These are phyloP conservation scores for Brenthis ino DNA, from an alignment of 2,888 invertebrate genomes.

Conservation along the genomic window DNA sequence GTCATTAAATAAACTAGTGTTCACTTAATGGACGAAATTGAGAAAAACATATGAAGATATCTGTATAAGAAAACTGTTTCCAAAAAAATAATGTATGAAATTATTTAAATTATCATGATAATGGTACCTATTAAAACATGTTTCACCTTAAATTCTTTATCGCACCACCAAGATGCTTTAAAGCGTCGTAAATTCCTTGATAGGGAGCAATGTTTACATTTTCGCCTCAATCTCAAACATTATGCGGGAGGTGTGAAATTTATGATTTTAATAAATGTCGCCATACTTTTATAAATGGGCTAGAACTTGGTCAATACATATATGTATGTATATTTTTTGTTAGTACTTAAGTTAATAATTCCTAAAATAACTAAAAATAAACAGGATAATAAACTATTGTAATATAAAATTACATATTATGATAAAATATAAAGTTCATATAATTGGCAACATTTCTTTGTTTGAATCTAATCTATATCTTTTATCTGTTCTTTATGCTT, in stretches of 20 bases:
- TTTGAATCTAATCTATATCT: conserved; percentile 15
- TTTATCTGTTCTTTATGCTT: conserved; percentile 12
- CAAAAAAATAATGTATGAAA: background rate
- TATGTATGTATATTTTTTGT: background rate
- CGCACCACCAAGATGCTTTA: conserved; percentile 42
- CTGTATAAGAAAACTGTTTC: too few species aligned
- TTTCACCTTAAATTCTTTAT: conserved; percentile 43
- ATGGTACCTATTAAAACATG: conserved; percentile 12
- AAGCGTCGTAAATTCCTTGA: conserved; percentile 56
- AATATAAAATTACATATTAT: background rate
- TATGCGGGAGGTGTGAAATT: conserved; percentile 58
- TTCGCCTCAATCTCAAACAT: conserved; percentile 44
- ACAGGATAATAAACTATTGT: too few species aligned
- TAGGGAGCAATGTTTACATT: conserved; percentile 54
- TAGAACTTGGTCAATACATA: conserved; percentile 2
- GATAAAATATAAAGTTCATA: background rate
- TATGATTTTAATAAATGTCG: conserved; percentile 55
- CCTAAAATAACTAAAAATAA: background rate
- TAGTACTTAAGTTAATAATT: background rate
- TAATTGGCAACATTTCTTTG: background rate
- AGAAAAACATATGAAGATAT: too few species aligned
- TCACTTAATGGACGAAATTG: too few species aligned
- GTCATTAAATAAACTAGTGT: too few species aligned
- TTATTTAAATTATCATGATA: conserved; percentile 1
- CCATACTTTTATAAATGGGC: conserved; percentile 25